Percentiles rank a stretch among this genome's conserved stretches.
Evolutionary conservation across 2,797 vertebrate species (phyloP).

Genomic region (Knipowitschia caucasica): DNA sequence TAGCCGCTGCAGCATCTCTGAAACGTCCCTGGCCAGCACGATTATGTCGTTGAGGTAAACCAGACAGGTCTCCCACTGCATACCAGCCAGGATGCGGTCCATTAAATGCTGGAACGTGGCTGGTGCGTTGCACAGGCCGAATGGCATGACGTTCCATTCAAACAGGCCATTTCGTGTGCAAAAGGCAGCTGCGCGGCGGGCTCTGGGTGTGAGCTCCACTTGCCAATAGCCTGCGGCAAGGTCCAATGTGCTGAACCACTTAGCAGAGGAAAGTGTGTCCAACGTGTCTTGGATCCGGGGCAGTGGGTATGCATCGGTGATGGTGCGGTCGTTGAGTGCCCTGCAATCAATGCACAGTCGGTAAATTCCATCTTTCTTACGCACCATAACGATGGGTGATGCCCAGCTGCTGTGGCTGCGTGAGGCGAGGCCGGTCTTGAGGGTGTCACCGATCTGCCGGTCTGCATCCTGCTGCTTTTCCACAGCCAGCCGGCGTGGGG

Average conservation of each 20-base stretch:
- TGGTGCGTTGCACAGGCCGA: background rate
- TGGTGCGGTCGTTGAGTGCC: too few species aligned
- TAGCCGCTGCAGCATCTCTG: background rate
- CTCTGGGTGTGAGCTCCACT: background rate
- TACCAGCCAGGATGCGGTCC: background rate
- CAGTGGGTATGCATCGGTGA: too few species aligned
- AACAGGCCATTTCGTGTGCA: too few species aligned
- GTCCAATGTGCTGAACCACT: too few species aligned
- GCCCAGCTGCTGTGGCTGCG: too few species aligned
- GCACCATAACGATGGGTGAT: too few species aligned
- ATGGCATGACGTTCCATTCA: slow-evolving; percentile 1
- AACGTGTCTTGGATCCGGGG: background rate
- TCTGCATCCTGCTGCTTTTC: slow-evolving; percentile 25
- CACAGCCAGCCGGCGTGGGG: slow-evolving; percentile 3
- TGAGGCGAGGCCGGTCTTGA: background rate
- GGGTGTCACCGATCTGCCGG: slow-evolving; percentile 19
- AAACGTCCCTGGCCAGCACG: background rate
- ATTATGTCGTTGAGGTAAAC: slow-evolving; percentile 8
- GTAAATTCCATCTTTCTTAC: too few species aligned
- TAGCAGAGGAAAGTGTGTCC: background rate
- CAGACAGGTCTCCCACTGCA: slow-evolving; percentile 5
- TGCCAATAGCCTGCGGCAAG: slow-evolving; percentile 8
- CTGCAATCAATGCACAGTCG: too few species aligned
- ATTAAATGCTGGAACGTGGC: background rate
- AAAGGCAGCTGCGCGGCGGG: background rate